Conservation (phyloP, 2,113 vertebrate species). For the Meleagris gallopavo region DNA sequence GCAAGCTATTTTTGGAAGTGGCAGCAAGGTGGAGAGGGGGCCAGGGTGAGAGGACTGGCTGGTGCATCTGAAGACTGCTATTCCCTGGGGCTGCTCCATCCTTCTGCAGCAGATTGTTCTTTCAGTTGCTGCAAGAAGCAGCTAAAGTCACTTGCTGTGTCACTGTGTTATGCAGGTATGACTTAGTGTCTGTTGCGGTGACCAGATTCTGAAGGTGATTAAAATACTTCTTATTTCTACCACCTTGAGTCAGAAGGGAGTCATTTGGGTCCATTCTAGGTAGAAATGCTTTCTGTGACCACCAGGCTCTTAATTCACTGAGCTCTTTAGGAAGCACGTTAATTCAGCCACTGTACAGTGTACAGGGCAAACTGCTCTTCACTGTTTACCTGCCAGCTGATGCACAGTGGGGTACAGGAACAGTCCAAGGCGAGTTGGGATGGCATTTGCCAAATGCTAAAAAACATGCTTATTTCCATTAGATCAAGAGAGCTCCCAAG, state of each 20-base stretch:
- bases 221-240: neutral
- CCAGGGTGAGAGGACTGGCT: constrained; percentile 33
- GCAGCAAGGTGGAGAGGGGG: constrained; percentile 40
- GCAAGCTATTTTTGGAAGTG: constrained; percentile 59
- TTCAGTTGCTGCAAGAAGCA: constrained; percentile 30
- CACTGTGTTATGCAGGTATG: constrained; percentile 18
- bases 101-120: constrained; percentile 52
- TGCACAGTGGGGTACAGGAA: constrained; percentile 44
- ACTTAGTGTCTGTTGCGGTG: neutral
- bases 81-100: constrained; percentile 42
- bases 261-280: neutral
- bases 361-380: constrained; percentile 12
- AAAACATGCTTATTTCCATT: constrained; percentile 9
- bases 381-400: constrained; percentile 62
- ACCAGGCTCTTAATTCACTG: neutral
- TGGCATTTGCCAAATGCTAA: constrained; percentile 46
- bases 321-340: constrained; percentile 25
- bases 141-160: constrained; percentile 44
- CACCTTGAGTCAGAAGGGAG: neutral
- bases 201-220: neutral
- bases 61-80: constrained; percentile 50
- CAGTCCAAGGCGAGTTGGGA: constrained; percentile 37
- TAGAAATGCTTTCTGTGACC: neutral
- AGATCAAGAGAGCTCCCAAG: constrained; percentile 14
- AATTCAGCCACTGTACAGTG: constrained; percentile 35